These are phyloP conservation scores for Pangasianodon gigas DNA, from an alignment of 2,113 vertebrate species.

Conservation along the genomic window DNA sequence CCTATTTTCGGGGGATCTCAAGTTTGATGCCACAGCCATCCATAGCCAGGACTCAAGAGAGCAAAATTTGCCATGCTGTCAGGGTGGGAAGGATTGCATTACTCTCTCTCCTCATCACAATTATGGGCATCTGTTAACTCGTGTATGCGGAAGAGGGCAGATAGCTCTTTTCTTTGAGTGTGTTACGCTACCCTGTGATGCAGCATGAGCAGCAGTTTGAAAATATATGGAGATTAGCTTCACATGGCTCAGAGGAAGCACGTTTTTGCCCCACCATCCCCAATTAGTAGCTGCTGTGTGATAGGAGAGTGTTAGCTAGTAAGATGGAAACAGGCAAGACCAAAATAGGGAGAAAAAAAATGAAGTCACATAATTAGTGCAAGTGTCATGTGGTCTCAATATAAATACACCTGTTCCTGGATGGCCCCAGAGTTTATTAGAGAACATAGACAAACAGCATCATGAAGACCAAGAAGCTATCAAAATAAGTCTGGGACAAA, in stretches of 20 bases:
- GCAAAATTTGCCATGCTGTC: neutral
- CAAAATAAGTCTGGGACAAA: neutral
- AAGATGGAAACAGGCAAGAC: neutral
- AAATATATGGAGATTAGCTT: neutral
- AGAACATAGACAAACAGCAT: neutral
- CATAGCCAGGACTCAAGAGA: neutral
- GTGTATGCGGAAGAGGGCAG: neutral
- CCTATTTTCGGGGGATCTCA: neutral
- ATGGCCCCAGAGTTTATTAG: neutral
- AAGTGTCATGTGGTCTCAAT: neutral
- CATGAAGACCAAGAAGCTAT: neutral
- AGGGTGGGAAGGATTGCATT: neutral
- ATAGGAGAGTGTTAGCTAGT: neutral
- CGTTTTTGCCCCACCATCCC: neutral
- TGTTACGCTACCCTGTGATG: neutral
- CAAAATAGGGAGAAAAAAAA: neutral
- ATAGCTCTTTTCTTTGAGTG: neutral
- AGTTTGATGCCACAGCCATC: neutral
- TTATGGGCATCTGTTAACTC: neutral
- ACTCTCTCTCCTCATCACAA: neutral
- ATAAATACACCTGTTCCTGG: neutral
- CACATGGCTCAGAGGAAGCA: neutral
- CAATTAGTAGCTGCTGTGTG: neutral
- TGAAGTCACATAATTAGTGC: neutral
- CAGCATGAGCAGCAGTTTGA: neutral